Percentiles rank a stretch among this genome's conserved stretches.
Evolutionary conservation across 2,888 invertebrate species (phyloP).

Genomic region (Philonicus albiceps): DNA sequence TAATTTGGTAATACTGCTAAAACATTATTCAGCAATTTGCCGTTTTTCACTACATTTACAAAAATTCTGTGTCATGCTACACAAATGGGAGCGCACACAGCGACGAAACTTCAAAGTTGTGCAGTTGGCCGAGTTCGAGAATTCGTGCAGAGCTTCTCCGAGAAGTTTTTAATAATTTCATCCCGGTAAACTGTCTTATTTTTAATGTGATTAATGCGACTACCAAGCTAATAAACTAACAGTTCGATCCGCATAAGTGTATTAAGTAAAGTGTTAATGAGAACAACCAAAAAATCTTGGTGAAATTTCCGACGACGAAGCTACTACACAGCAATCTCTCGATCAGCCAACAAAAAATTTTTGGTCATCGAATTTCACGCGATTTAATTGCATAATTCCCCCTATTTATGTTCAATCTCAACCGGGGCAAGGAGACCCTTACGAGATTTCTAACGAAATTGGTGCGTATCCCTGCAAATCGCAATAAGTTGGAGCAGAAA

Average conservation of each 20-base stretch:
- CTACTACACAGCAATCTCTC: not conserved
- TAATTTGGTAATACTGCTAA: not conserved
- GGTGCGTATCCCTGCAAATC: constrained; percentile 55
- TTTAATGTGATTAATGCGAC: not conserved
- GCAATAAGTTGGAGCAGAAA: not conserved
- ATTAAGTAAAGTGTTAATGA: not conserved
- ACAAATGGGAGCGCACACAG: not conserved
- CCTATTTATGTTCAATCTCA: constrained; percentile 60
- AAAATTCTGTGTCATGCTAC: not conserved
- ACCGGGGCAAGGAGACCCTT: constrained; percentile 61
- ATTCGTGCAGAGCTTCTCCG: constrained; percentile 9
- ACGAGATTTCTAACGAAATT: constrained; percentile 60
- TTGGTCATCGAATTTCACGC: not conserved
- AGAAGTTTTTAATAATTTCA: not conserved
- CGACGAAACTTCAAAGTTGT: constrained; percentile 26
- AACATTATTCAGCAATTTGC: not conserved
- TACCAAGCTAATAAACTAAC: not conserved
- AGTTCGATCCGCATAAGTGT: not conserved
- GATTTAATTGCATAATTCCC: constrained; percentile 3
- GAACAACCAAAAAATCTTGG: not conserved
- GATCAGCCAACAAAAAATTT: not conserved
- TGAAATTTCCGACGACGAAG: not conserved
- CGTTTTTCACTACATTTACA: not conserved
- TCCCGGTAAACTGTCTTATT: not conserved
- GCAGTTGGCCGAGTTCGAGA: constrained; percentile 21